phyloP scores from a whole-genome alignment of 2,888 invertebrate genomes.

The Rapana venosa region DNA sequence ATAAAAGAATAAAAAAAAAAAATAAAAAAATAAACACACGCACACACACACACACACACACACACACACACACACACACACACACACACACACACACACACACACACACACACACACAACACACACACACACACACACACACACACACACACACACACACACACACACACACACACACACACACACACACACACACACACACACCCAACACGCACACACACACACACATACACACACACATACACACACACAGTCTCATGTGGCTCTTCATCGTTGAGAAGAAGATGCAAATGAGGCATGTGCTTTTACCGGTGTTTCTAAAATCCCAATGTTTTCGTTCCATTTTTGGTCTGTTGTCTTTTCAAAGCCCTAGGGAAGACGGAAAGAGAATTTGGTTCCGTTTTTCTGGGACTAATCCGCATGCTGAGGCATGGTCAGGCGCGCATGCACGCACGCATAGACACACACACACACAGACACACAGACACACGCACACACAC shows the following conservation, averaged over 20 bases:
- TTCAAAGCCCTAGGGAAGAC: too few species aligned
- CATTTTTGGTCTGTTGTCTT: too few species aligned
- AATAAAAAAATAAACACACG: background rate
- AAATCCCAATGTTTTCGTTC: too few species aligned
- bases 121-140: too few species aligned
- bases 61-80: background rate
- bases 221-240: background rate
- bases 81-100: background rate
- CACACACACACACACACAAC: background rate
- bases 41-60: background rate
- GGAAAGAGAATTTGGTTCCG: too few species aligned
- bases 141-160: too few species aligned
- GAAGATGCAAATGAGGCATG: too few species aligned
- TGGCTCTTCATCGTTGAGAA: too few species aligned
- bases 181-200: background rate
- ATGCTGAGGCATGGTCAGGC: background rate
- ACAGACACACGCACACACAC: background rate
- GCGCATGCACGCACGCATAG: background rate
- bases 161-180: background rate
- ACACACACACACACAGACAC: background rate
- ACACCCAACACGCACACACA: background rate
- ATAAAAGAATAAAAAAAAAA: too few species aligned
- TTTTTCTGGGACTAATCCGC: too few species aligned
- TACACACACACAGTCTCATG: background rate
- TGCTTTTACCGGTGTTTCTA: too few species aligned